Evolutionary conservation across 2,888 invertebrate species (phyloP), one percentile per base, ranked within the genome.

Genomic region (Watsonalla cultraria): DNA sequence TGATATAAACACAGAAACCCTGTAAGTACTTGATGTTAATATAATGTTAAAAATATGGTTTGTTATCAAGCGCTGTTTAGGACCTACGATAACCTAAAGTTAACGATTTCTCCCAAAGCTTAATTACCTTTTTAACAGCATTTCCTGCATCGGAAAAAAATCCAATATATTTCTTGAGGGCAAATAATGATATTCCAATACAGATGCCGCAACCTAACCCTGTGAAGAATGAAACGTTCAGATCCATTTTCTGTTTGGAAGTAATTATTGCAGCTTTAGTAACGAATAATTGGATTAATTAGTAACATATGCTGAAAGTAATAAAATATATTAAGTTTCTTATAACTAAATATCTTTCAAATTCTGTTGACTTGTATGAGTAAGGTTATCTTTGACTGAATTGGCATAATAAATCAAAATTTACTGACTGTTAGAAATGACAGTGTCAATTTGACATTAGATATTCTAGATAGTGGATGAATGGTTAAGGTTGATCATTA

Each of bases 181-280:
- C 84, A 62, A 85, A 76, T 54, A 91, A 52, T 1, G 91, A 86
- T 54, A 90, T 66, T n/a, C 91, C 90, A 35, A 91, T 65, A 64
- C 87, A 89, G 53, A 91, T 62, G 33, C 91, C 91, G 60, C 90
- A 90, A 52, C 90, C 86, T 55, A 91, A 58, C 7, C 91, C 91
- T 45, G 90, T 74, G 13, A 86, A 53, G 59, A 91, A 90, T 47
- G 84, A 74, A 46, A 82, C 24, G 57, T 85, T 81, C 0, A 86
- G 57, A 13, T 87, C 82, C 90, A 90, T 90, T 71, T 81, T 88
- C 55, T 74, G 74, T 76, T 80, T 70, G 8, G 65, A 52, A 42
- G 82, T 64, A 84, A 84, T 87, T 76, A 52, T 84, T 42, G 42
- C 9, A 42, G 11, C 11, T 11, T 8, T 42, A 42, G 5, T 42